Evolutionary conservation across 2,888 invertebrate genomes (phyloP).

Genomic region (Rhimphoctona megacephalus): DNA sequence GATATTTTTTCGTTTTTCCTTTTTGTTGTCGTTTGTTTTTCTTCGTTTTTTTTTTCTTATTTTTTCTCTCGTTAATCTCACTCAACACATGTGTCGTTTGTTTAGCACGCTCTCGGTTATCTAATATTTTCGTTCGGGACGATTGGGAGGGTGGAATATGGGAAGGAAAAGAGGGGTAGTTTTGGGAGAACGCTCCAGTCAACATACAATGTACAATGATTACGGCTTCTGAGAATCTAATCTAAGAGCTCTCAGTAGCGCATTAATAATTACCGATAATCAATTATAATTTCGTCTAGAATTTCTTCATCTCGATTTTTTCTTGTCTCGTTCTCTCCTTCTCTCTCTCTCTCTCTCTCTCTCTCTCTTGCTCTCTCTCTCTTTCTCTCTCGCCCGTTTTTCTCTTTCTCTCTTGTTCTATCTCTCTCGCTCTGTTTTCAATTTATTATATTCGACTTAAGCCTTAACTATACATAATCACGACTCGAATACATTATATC

Average conservation of each 20-base stretch:
- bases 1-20: slow-evolving; percentile 11
- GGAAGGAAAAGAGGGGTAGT: slow-evolving; percentile 26
- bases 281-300: slow-evolving; percentile 78
- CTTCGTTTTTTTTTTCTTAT: slow-evolving; percentile 56
- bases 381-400: slow-evolving; percentile 50
- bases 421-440: slow-evolving; percentile 46
- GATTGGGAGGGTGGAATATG: slow-evolving; percentile 31
- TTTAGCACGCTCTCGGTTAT: slow-evolving; percentile 58
- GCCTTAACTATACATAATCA: slow-evolving; percentile 80
- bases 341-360: slow-evolving; percentile 52
- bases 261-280: slow-evolving; percentile 80
- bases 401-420: slow-evolving; percentile 46
- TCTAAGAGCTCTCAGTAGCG: slow-evolving; percentile 74
- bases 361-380: slow-evolving; percentile 56
- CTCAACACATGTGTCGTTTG: slow-evolving; percentile 60
- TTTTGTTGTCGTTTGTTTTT: slow-evolving; percentile 22
- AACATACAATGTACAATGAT: slow-evolving; percentile 84
- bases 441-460: slow-evolving; percentile 71
- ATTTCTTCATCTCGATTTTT: slow-evolving; percentile 72
- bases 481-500: slow-evolving; percentile 83
- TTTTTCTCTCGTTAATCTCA: slow-evolving; percentile 62
- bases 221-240: slow-evolving; percentile 76
- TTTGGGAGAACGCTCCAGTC: slow-evolving; percentile 75
- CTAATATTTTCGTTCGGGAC: slow-evolving; percentile 57
- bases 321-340: slow-evolving; percentile 65